Evolutionary conservation across 2,888 invertebrate genomes (phyloP).

Genomic region (Parnassius apollo): DNA sequence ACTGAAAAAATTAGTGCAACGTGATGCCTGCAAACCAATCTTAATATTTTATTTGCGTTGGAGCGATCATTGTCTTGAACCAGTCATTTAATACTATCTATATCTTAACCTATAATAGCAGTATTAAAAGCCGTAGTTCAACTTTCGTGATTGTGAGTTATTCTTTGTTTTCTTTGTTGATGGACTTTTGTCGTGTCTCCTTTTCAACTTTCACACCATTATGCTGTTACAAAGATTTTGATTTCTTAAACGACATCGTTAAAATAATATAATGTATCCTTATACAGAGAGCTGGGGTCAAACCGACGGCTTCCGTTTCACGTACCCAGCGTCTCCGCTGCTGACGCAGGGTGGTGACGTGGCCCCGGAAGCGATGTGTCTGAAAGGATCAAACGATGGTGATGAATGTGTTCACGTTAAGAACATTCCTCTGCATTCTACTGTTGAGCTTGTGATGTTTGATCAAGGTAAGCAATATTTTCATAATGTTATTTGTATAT

Average conservation of each 20-base stretch:
- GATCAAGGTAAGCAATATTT: constrained; percentile 83
- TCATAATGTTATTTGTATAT: no score
- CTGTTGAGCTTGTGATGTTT: constrained; percentile 87
- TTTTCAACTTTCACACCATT: no score
- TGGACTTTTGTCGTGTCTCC: no score
- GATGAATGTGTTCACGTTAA: constrained; percentile 88
- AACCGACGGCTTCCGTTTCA: constrained; percentile 87
- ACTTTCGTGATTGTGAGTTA: no score
- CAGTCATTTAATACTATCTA: no score
- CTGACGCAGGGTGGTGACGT: constrained; percentile 86
- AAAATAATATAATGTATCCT: constrained; percentile 24
- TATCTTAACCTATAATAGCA: no score
- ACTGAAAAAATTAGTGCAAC: no score
- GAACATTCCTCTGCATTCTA: constrained; percentile 83
- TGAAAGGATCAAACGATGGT: constrained; percentile 54
- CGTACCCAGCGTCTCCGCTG: constrained; percentile 88
- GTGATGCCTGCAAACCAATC: no score
- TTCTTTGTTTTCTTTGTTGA: no score
- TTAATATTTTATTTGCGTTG: no score
- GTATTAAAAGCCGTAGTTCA: no score
- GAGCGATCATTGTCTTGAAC: no score
- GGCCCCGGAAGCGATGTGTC: constrained; percentile 75
- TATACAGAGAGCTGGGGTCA: constrained; percentile 78
- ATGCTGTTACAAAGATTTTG: not conserved
- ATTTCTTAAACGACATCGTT: not conserved